Evolutionary conservation across 2,888 invertebrate genomes (phyloP).

Genomic region (Neocrepidodera transversa): DNA sequence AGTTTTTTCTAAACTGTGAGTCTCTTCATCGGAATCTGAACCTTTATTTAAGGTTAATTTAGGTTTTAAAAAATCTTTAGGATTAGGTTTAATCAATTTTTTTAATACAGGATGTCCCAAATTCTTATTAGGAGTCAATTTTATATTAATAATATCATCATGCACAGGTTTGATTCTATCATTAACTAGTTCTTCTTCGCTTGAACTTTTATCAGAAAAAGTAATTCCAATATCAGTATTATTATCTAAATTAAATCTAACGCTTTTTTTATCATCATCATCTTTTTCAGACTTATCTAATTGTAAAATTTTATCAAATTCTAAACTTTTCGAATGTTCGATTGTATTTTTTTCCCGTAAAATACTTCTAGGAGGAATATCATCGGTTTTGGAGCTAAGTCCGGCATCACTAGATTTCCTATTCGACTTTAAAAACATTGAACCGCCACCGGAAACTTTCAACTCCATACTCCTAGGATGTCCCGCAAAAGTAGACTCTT

Average conservation of each 20-base stretch:
- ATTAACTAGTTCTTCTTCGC: constrained; percentile 49
- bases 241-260: constrained; percentile 69
- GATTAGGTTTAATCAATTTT: constrained; percentile 66
- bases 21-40: constrained; percentile 63
- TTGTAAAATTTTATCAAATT: constrained; percentile 50
- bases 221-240: constrained; percentile 60
- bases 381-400: constrained; percentile 30
- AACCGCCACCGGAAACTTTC: constrained; percentile 65
- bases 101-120: constrained; percentile 52
- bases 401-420: constrained; percentile 49
- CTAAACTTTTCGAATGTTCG: constrained; percentile 54
- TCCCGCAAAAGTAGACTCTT: constrained; percentile 51
- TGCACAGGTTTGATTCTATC: constrained; percentile 44
- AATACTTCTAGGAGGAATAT: constrained; percentile 65
- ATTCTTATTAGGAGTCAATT: constrained; percentile 50
- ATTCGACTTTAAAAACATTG: constrained; percentile 70
- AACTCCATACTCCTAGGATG: constrained; percentile 57
- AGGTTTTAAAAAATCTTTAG: constrained; percentile 67
- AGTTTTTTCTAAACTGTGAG: constrained; percentile 53
- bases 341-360: constrained; percentile 66
- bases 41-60: constrained; percentile 64
- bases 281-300: constrained; percentile 58
- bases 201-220: constrained; percentile 56
- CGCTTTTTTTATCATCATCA: constrained; percentile 81
- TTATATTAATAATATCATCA: constrained; percentile 51